A percentile compares a stretch with the other conserved stretches of the same genome.
phyloP scores from a whole-genome alignment of 2,888 invertebrate species.

The Tenthredo mesomela region DNA sequence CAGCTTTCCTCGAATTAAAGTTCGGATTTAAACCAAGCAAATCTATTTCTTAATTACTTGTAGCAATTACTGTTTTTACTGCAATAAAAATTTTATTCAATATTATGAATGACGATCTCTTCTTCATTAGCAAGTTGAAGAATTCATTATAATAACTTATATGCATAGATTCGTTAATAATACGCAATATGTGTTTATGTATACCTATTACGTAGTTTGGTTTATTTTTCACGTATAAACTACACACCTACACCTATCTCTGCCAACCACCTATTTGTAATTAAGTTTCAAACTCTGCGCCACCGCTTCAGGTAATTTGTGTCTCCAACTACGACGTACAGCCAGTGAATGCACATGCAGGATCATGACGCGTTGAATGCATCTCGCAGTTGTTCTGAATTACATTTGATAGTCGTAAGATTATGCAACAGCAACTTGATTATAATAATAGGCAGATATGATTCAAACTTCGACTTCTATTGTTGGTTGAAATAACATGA shows the following conservation, averaged over 20 bases:
- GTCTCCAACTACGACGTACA: conserved; percentile 28
- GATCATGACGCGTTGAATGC: conserved; percentile 33
- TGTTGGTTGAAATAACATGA: not conserved
- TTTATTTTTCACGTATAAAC: not conserved
- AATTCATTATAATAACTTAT: not conserved
- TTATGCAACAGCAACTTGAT: not conserved
- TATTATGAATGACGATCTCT: not conserved
- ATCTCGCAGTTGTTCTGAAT: not conserved
- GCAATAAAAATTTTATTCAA: not conserved
- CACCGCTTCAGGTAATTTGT: conserved; percentile 37
- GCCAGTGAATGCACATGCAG: conserved; percentile 19
- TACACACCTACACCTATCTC: conserved; percentile 29
- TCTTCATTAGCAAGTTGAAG: not conserved
- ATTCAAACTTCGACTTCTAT: not conserved
- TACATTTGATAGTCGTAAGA: conserved; percentile 15
- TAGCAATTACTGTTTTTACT: not conserved
- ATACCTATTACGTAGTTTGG: not conserved
- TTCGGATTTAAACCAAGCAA: not conserved
- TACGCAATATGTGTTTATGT: not conserved
- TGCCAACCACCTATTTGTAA: conserved; percentile 27
- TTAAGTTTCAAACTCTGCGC: conserved; percentile 42
- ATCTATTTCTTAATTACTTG: not conserved
- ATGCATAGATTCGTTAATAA: not conserved
- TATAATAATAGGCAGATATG: not conserved
- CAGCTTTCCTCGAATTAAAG: not conserved